A percentile compares a stretch with the other conserved stretches of the same genome.
Evolutionary conservation across 2,888 invertebrate genomes (phyloP).

Genomic region (Drosophila atripex): DNA sequence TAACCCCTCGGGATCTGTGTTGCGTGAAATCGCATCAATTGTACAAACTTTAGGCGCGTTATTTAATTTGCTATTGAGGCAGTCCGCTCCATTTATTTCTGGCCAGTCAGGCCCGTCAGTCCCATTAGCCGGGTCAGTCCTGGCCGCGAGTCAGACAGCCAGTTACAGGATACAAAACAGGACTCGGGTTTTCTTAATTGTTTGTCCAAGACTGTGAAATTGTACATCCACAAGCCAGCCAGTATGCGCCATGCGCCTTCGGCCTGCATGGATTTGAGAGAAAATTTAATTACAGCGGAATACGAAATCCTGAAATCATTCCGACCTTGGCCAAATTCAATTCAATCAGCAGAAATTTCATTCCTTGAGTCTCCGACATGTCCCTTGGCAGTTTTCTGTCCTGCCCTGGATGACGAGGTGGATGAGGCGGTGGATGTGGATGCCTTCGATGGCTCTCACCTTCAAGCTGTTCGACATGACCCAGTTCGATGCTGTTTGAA

Average conservation of each 20-base stretch:
- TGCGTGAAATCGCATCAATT: slow-evolving; percentile 78
- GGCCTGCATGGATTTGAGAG: slow-evolving; percentile 42
- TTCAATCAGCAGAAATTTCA: slow-evolving; percentile 63
- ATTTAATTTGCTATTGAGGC: slow-evolving; percentile 78
- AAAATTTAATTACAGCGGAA: slow-evolving; percentile 71
- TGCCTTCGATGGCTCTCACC: background rate
- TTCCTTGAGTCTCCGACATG: slow-evolving; percentile 29
- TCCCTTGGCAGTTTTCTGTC: slow-evolving; percentile 23
- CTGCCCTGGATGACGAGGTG: background rate
- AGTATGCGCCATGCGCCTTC: slow-evolving; percentile 10
- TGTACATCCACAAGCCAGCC: slow-evolving; percentile 19
- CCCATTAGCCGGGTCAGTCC: background rate
- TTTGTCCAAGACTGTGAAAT: slow-evolving; percentile 26
- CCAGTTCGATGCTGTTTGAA: slow-evolving; percentile 72
- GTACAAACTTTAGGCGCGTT: slow-evolving; percentile 78
- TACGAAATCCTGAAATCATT: slow-evolving; percentile 63
- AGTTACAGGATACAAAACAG: slow-evolving; percentile 2
- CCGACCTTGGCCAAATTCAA: slow-evolving; percentile 69
- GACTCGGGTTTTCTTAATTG: slow-evolving; percentile 32
- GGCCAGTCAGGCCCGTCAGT: slow-evolving; percentile 36
- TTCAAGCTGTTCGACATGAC: slow-evolving; percentile 69
- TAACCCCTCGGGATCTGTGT: slow-evolving; percentile 66
- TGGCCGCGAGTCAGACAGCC: slow-evolving; percentile 12
- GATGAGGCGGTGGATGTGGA: background rate
- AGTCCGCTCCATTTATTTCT: slow-evolving; percentile 72